Percentiles rank a stretch among this genome's conserved stretches.
These are phyloP conservation scores for Sebastes diploproa DNA, from an alignment of 2,797 vertebrate species.

Conservation along the genomic window DNA sequence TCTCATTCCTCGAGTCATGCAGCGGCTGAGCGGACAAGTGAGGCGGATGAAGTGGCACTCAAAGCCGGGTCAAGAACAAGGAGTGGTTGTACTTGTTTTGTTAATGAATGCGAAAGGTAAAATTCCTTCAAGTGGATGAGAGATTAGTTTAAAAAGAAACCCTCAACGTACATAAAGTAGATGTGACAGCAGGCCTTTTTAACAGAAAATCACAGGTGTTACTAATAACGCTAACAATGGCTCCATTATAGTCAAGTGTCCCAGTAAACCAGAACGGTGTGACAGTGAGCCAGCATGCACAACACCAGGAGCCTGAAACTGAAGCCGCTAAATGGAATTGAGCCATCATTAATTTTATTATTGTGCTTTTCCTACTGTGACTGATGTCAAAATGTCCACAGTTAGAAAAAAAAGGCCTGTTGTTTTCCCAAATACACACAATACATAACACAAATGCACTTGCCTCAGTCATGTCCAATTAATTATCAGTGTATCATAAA, in stretches of 20 bases:
- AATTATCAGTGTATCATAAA: no score
- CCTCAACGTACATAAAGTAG: neutral
- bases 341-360: neutral
- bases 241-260: neutral
- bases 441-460: no score
- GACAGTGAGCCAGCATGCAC: neutral
- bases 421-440: no score
- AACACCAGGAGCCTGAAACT: neutral
- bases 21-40: neutral
- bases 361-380: neutral
- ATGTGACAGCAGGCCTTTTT: neutral
- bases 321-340: neutral
- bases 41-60: slow-evolving; percentile 44
- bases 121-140: neutral
- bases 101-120: slow-evolving; percentile 11
- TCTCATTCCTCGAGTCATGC: slow-evolving; percentile 26
- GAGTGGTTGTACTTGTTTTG: slow-evolving; percentile 16
- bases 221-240: neutral
- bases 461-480: no score
- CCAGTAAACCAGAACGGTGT: neutral
- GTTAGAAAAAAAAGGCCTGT: no score
- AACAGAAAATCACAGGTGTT: neutral
- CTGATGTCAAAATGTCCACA: neutral
- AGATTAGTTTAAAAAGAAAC: neutral
- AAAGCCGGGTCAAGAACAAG: slow-evolving; percentile 14